Percentiles rank a stretch among this genome's conserved stretches.
Conservation (phyloP, 2,888 invertebrate species). For the Heliconius charithonia region DNA sequence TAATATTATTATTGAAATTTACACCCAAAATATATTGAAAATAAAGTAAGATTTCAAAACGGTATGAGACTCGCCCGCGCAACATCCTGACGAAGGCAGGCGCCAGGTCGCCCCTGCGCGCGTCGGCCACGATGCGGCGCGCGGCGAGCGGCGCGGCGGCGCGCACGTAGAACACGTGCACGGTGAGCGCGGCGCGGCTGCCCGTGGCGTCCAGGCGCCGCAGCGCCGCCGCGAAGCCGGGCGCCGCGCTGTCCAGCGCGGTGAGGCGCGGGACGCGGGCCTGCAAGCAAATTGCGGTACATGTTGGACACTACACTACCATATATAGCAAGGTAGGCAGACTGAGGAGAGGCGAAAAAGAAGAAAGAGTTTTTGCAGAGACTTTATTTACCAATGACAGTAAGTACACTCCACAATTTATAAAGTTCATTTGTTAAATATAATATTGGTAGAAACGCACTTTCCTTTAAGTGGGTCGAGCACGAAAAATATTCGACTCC, state of each 20-base stretch:
- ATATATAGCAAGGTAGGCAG: no score
- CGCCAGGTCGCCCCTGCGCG: conserved; percentile 85
- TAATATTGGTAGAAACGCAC: no score
- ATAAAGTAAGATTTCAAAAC: no score
- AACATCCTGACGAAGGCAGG: conserved; percentile 84
- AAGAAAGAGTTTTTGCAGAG: no score
- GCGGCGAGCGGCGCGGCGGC: conserved; percentile 92
- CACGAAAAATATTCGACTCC: no score
- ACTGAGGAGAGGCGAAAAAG: no score
- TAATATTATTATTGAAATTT: no score
- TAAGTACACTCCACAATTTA: no score
- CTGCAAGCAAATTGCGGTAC: conserved; percentile 48
- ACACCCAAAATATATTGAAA: neutral
- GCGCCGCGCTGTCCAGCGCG: conserved; percentile 87
- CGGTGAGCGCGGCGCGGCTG: conserved; percentile 94
- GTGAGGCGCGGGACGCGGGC: conserved; percentile 83
- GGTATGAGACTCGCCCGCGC: conserved; percentile 77
- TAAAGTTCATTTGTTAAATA: no score
- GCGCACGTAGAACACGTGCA: conserved; percentile 96
- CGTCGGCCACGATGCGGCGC: conserved; percentile 31
- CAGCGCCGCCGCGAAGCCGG: conserved; percentile 91
- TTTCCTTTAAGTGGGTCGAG: no score
- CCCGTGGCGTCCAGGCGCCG: conserved; percentile 93
- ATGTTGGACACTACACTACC: no score
- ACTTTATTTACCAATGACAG: no score